Evolutionary conservation across 2,888 invertebrate genomes (phyloP).

Genomic region (Phania funesta): DNA sequence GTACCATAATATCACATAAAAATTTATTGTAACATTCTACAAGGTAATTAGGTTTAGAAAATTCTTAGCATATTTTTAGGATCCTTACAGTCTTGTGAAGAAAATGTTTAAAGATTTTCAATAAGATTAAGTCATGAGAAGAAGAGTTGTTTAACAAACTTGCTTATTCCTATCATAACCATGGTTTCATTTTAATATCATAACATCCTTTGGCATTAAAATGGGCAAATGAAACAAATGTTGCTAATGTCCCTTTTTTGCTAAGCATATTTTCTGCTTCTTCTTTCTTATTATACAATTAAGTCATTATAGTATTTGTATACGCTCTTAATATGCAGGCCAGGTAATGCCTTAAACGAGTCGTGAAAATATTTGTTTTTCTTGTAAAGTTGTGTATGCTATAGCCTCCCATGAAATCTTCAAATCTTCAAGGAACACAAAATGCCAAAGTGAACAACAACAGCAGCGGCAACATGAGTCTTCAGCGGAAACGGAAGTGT

Average conservation of each 20-base stretch:
- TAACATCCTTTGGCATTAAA: constrained; percentile 35
- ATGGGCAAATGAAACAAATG: constrained; percentile 56
- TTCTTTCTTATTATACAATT: not conserved
- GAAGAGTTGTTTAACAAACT: not conserved
- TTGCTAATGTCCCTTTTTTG: constrained; percentile 57
- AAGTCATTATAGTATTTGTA: constrained; percentile 28
- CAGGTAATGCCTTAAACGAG: constrained; percentile 75
- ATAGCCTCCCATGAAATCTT: constrained; percentile 44
- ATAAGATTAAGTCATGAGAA: not conserved
- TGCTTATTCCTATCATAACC: not conserved
- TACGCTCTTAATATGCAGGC: constrained; percentile 63
- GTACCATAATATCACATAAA: not conserved
- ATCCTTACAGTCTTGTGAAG: not conserved
- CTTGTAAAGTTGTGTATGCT: not conserved
- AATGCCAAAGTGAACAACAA: constrained; percentile 24
- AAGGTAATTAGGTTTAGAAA: not conserved
- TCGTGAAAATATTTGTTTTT: constrained; percentile 76
- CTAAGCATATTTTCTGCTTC: constrained; percentile 30
- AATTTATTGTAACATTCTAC: not conserved
- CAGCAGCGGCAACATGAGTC: constrained; percentile 42
- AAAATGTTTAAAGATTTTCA: not conserved
- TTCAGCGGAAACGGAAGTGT: constrained; percentile 58
- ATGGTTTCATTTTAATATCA: constrained; percentile 6
- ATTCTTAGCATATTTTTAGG: constrained; percentile 21
- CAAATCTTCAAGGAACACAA: constrained; percentile 59